Percentiles rank a stretch among this genome's conserved stretches.
phyloP scores from a whole-genome alignment of 35 echinoderm and acorn worm species.

The Strongylocentrotus purpuratus region DNA sequence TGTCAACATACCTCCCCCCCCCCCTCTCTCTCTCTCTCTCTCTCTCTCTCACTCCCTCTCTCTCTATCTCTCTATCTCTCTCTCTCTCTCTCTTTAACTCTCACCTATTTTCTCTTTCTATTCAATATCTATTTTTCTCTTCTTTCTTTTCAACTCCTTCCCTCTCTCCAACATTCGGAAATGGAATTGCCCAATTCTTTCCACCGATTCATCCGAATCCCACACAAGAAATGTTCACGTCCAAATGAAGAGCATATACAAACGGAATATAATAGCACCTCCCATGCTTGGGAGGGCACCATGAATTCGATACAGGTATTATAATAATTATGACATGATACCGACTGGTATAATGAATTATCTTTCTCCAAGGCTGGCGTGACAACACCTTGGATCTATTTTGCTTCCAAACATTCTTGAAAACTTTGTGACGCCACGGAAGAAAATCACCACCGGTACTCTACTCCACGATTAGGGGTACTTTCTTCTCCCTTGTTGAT shows the following conservation, averaged over 20 bases:
- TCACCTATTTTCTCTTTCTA: too few relatives aligned
- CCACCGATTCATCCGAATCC: background rate
- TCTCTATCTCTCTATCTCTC: too few relatives aligned
- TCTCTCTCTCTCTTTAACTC: too few relatives aligned
- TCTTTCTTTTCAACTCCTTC: too few relatives aligned
- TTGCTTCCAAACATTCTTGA: background rate
- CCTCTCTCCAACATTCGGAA: too few relatives aligned
- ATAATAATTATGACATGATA: background rate
- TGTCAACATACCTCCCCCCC: too few relatives aligned
- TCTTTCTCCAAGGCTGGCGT: background rate
- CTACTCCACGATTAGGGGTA: background rate
- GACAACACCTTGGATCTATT: background rate
- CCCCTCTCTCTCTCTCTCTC: too few relatives aligned
- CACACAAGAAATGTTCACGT: background rate
- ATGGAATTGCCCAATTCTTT: too few relatives aligned
- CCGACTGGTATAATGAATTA: background rate
- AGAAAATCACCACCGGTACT: background rate
- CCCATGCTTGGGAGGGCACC: background rate
- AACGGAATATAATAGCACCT: background rate
- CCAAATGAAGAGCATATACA: background rate
- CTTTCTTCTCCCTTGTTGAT: background rate
- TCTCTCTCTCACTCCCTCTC: too few relatives aligned
- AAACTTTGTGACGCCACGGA: background rate
- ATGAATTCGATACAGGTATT: background rate
- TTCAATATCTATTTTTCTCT: too few relatives aligned